Percentiles rank a stretch among this genome's conserved stretches.
Conservation (phyloP, 2,888 invertebrate genomes). For the Sinohyriopsis cumingii region DNA sequence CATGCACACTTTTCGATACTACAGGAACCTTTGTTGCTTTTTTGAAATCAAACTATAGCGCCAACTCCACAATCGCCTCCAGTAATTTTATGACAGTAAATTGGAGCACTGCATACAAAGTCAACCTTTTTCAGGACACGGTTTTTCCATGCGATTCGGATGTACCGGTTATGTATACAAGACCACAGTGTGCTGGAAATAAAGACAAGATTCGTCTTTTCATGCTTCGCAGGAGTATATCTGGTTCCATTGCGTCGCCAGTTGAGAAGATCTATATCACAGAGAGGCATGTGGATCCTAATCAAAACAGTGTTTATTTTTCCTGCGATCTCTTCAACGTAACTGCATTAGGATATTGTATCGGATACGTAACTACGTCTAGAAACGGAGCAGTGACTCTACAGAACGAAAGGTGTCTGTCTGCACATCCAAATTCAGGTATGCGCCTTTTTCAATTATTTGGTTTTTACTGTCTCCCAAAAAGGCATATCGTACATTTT, state of each 20-base stretch:
- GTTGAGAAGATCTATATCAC: slow-evolving; percentile 46
- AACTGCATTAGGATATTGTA: slow-evolving; percentile 60
- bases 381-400: slow-evolving; percentile 51
- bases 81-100: slow-evolving; percentile 54
- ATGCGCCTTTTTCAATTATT: slow-evolving; percentile 3
- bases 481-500: too few relatives aligned
- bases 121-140: slow-evolving; percentile 42
- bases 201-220: slow-evolving; percentile 61
- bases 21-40: slow-evolving; percentile 58
- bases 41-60: slow-evolving; percentile 48
- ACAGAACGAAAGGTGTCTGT: slow-evolving; percentile 55
- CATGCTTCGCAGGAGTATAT: slow-evolving; percentile 39
- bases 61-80: slow-evolving; percentile 38
- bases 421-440: slow-evolving; percentile 61
- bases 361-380: slow-evolving; percentile 61
- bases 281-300: slow-evolving; percentile 48
- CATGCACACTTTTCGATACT: slow-evolving; percentile 57
- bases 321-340: slow-evolving; percentile 55
- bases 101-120: slow-evolving; percentile 53
- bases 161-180: slow-evolving; percentile 48
- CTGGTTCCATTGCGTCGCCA: slow-evolving; percentile 58
- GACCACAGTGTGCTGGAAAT: slow-evolving; percentile 55
- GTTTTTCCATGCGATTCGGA: slow-evolving; percentile 56
- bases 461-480: too few relatives aligned
- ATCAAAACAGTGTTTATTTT: slow-evolving; percentile 41